Percentiles rank a stretch among this genome's conserved stretches.
Conservation (phyloP, 64 coral and sea anemone genomes). For the Anthopleura sola region DNA sequence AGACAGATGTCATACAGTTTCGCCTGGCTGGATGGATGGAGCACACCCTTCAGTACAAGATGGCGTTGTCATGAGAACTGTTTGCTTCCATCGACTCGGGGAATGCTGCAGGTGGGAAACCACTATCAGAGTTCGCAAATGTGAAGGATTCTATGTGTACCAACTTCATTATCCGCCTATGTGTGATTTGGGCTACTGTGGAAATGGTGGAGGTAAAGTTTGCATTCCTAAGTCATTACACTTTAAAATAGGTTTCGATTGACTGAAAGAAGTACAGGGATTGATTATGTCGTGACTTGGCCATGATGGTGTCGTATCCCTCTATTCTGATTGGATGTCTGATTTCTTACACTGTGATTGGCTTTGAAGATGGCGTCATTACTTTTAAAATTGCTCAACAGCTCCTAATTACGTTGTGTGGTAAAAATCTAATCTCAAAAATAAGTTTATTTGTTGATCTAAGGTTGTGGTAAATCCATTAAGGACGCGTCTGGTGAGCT, state of each 20-base stretch:
- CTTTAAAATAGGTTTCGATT: background rate
- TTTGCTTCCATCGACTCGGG: conserved; percentile 24
- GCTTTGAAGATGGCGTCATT: no score
- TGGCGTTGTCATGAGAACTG: conserved; percentile 28
- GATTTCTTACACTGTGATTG: no score
- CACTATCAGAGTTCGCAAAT: conserved; percentile 12
- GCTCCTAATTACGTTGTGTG: no score
- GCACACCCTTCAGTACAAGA: conserved; percentile 24
- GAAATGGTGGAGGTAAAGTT: background rate
- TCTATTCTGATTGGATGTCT: no score
- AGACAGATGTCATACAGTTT: conserved; percentile 13
- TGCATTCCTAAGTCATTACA: background rate
- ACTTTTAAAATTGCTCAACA: no score
- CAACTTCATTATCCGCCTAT: background rate
- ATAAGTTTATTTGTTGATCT: background rate
- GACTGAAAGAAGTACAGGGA: background rate
- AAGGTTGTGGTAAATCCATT: background rate
- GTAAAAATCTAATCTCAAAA: background rate
- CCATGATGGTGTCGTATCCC: no score
- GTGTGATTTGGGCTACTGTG: conserved; percentile 27
- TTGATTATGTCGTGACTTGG: no score
- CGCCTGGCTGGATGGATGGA: conserved; percentile 49
- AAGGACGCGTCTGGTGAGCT: background rate
- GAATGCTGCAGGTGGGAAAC: conserved; percentile 27
- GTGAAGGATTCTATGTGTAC: conserved; percentile 9